Conservation (phyloP, 1,140 invertebrate species). For the Lordiphosa clarofinis region DNA sequence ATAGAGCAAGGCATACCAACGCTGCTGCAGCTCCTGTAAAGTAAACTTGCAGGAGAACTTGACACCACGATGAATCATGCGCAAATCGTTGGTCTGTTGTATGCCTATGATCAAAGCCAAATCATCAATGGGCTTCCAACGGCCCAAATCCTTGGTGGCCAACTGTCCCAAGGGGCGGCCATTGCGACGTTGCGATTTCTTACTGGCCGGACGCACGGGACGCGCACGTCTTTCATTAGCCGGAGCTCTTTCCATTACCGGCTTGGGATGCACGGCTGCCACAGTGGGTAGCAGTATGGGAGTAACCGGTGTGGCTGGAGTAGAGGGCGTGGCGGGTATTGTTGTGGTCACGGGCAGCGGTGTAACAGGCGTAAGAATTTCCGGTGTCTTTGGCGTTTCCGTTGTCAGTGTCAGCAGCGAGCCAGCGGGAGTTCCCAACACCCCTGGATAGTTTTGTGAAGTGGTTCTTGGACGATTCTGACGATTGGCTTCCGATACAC, state of each 20-base stretch:
- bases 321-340: conserved; percentile 28
- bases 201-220: conserved; percentile 61
- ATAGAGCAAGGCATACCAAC: conserved; percentile 97
- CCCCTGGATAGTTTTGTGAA: conserved; percentile 81
- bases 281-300: conserved; percentile 23
- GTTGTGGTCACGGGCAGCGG: conserved; percentile 20
- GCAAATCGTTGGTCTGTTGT: conserved; percentile 94
- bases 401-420: conserved; percentile 43
- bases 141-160: conserved; percentile 91
- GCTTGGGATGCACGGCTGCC: conserved; percentile 22
- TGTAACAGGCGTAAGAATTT: conserved; percentile 23
- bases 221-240: conserved; percentile 37
- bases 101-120: conserved; percentile 95
- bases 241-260: conserved; percentile 43
- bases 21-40: conserved; percentile 94
- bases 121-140: conserved; percentile 99
- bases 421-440: conserved; percentile 65
- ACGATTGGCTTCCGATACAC: conserved; percentile 81
- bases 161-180: conserved; percentile 84
- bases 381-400: conserved; percentile 62
- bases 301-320: conserved; percentile 11
- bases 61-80: conserved; percentile 92
- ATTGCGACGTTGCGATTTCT: conserved; percentile 81
- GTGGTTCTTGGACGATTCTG: conserved; percentile 81
- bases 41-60: conserved; percentile 98